These are phyloP conservation scores for Danio choprae DNA, from an alignment of 2,797 vertebrate species.

Conservation along the genomic window DNA sequence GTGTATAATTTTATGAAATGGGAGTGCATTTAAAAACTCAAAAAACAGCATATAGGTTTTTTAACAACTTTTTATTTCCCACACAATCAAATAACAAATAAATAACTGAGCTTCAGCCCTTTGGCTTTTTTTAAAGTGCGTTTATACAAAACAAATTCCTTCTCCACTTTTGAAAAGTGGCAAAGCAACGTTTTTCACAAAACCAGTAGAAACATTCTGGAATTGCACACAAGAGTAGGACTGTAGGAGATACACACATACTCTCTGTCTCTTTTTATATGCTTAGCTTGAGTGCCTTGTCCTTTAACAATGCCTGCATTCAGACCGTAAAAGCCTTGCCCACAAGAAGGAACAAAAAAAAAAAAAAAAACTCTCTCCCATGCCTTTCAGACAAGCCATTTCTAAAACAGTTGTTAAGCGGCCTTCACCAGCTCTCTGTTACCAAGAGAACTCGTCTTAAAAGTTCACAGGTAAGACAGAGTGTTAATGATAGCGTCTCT, in stretches of 20 bases:
- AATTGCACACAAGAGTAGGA: conserved; percentile 47
- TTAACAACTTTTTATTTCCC: conserved; percentile 61
- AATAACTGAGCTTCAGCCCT: conserved; percentile 66
- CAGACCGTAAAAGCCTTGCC: conserved; percentile 47
- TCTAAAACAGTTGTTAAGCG: conserved; percentile 52
- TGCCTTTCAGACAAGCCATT: conserved; percentile 61
- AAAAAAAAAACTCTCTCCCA: conserved; percentile 49
- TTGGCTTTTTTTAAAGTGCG: conserved; percentile 75
- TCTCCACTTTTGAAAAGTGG: conserved; percentile 46
- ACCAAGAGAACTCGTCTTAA: conserved; percentile 63
- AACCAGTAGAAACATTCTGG: conserved; percentile 55
- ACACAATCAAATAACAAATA: conserved; percentile 67
- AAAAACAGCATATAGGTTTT: conserved; percentile 66
- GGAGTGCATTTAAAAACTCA: neutral
- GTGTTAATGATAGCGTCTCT: conserved; percentile 32
- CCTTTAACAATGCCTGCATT: conserved; percentile 50
- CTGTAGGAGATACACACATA: conserved; percentile 43
- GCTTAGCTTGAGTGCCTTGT: conserved; percentile 57
- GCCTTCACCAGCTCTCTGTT: conserved; percentile 67
- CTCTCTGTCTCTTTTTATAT: conserved; percentile 44
- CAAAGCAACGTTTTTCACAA: conserved; percentile 25
- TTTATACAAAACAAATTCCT: conserved; percentile 60
- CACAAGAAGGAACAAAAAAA: conserved; percentile 41
- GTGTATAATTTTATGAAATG: neutral
- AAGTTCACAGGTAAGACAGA: conserved; percentile 49